phyloP scores from a whole-genome alignment of 2,797 vertebrate species.

The Fundulus diaphanus region DNA sequence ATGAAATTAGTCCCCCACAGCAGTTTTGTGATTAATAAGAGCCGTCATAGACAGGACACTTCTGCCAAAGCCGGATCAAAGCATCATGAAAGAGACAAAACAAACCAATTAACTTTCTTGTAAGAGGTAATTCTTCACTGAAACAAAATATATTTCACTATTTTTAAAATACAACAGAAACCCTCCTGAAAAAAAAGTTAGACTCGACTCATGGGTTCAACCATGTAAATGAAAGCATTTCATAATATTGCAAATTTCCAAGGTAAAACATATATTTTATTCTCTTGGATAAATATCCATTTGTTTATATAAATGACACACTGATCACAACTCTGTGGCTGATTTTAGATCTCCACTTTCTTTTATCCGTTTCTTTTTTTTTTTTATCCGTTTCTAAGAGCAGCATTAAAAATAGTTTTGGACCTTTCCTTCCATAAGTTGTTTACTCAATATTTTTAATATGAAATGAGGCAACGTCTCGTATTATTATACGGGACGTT shows the following conservation, averaged over 20 bases:
- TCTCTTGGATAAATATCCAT: not conserved
- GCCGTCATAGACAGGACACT: not conserved
- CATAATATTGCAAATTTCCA: not conserved
- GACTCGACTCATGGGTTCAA: not conserved
- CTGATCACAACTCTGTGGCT: no score
- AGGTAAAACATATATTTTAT: not conserved
- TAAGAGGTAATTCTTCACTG: not conserved
- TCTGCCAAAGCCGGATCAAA: not conserved
- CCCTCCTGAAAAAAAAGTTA: no score
- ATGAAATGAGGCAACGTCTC: no score
- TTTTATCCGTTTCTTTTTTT: no score
- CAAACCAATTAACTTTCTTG: not conserved
- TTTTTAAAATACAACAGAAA: no score
- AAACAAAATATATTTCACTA: not conserved
- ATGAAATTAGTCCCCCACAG: not conserved
- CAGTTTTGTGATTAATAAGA: constrained; percentile 1
- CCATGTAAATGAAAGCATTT: not conserved
- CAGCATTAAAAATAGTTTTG: no score
- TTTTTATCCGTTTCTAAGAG: no score
- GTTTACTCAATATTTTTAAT: no score
- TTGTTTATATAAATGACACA: no score
- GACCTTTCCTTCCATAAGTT: no score
- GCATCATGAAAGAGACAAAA: not conserved
- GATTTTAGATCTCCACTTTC: no score
- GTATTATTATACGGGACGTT: no score